phyloP scores from a whole-genome alignment of 2,797 vertebrate species.

The Pangasius djambal region DNA sequence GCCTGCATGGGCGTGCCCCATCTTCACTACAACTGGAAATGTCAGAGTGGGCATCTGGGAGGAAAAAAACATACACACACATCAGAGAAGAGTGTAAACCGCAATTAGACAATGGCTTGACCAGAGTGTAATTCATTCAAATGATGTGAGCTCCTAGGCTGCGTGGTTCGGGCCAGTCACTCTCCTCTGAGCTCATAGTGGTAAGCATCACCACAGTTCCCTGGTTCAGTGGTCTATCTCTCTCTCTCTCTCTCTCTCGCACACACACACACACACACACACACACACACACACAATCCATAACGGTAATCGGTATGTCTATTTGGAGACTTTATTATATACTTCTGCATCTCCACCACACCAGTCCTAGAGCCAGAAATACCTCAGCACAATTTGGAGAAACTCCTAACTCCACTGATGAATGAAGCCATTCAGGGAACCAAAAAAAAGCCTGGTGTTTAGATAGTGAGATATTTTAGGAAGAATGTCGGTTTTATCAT shows the following conservation, averaged over 20 bases:
- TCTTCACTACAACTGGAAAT: slow-evolving; percentile 92
- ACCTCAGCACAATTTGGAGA: slow-evolving; percentile 6
- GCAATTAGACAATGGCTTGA: neutral
- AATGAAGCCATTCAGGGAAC: slow-evolving; percentile 21
- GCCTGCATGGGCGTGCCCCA: slow-evolving; percentile 92
- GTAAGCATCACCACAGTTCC: neutral
- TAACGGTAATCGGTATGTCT: slow-evolving; percentile 10
- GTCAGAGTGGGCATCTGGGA: slow-evolving; percentile 79
- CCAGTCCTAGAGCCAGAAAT: slow-evolving; percentile 15
- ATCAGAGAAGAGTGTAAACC: slow-evolving; percentile 30
- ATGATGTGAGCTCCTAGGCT: neutral
- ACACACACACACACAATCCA: slow-evolving; percentile 1
- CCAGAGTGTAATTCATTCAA: slow-evolving; percentile 16
- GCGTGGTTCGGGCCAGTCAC: slow-evolving; percentile 7
- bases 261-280: neutral
- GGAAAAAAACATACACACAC: slow-evolving; percentile 8
- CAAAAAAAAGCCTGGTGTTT: slow-evolving; percentile 44
- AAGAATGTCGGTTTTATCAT: slow-evolving; percentile 62
- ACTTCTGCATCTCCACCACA: slow-evolving; percentile 26
- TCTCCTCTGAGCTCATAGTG: slow-evolving; percentile 25
- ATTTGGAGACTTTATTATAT: slow-evolving; percentile 43
- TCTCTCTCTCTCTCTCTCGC: neutral
- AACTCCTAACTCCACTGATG: slow-evolving; percentile 4
- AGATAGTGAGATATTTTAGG: slow-evolving; percentile 56
- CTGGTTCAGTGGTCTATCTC: neutral